Percentiles rank a stretch among this genome's conserved stretches.
phyloP scores from a whole-genome alignment of 2,113 vertebrate genomes.

The Lethenteron camtschaticum region DNA sequence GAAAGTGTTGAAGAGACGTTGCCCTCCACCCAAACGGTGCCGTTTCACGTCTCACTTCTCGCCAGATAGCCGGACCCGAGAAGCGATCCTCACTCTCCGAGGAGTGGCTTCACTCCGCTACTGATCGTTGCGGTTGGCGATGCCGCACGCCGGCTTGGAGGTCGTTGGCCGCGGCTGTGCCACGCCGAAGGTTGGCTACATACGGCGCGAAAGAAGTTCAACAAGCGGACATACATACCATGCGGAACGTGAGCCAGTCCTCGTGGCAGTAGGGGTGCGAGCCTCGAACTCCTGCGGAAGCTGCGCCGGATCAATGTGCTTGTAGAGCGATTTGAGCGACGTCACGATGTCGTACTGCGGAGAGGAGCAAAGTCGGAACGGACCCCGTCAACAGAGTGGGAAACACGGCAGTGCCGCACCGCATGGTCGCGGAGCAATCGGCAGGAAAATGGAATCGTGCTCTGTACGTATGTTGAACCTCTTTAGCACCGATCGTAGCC shows the following conservation, averaged over 20 bases:
- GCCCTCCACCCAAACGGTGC: too few species aligned
- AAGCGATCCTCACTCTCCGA: background rate
- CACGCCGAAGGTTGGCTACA: background rate
- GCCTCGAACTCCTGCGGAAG: slow-evolving; percentile 43
- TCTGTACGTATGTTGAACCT: too few species aligned
- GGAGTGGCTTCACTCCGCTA: background rate
- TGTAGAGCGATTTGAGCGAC: slow-evolving; percentile 45
- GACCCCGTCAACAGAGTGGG: too few species aligned
- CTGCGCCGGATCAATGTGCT: slow-evolving; percentile 35
- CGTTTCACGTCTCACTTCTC: too few species aligned
- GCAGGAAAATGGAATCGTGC: too few species aligned
- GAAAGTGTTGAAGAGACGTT: too few species aligned
- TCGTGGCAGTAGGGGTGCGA: slow-evolving; percentile 46
- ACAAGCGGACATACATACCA: slow-evolving; percentile 28
- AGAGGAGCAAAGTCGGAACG: slow-evolving; percentile 7
- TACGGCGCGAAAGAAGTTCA: background rate
- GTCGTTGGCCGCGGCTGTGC: background rate
- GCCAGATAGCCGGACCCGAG: background rate
- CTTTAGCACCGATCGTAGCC: too few species aligned
- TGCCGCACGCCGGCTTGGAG: background rate
- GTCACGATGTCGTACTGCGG: slow-evolving; percentile 42
- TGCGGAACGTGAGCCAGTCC: slow-evolving; percentile 56
- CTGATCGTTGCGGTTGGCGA: background rate
- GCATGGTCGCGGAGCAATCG: too few species aligned
- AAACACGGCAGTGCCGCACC: too few species aligned